Evolutionary conservation across 2,888 invertebrate genomes (phyloP).

Genomic region (Rhopalosiphum nymphaeae): DNA sequence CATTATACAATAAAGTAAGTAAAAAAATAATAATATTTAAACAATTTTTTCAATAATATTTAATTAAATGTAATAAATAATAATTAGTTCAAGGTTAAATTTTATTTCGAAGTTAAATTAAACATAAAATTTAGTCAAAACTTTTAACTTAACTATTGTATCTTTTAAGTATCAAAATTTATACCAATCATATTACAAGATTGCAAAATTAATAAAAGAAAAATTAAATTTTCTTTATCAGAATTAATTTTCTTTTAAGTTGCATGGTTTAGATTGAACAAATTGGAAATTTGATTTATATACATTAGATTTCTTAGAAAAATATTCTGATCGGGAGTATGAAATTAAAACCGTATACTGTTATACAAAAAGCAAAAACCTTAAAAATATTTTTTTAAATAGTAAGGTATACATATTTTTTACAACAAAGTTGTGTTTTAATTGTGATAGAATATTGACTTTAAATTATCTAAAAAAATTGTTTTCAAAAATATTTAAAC

Average conservation of each 20-base stretch:
- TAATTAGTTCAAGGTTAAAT: too few relatives aligned
- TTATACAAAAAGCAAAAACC: background rate
- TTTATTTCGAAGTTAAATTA: too few relatives aligned
- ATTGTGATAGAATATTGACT: background rate
- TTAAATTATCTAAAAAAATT: background rate
- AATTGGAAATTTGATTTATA: background rate
- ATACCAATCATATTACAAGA: background rate
- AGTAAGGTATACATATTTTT: background rate
- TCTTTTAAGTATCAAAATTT: too few relatives aligned
- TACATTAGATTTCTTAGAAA: background rate
- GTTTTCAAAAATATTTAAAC: too few relatives aligned
- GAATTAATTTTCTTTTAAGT: background rate
- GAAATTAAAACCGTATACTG: background rate
- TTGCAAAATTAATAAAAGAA: background rate
- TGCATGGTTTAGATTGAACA: too few relatives aligned
- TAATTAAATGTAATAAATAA: background rate
- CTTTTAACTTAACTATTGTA: too few relatives aligned
- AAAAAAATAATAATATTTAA: background rate
- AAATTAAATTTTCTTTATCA: background rate
- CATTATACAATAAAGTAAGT: background rate
- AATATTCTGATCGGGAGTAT: background rate
- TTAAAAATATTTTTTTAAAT: background rate
- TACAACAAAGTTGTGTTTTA: background rate
- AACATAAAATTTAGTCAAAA: too few relatives aligned
- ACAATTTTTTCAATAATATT: background rate